Evolutionary conservation across 1,140 invertebrate genomes (phyloP).

Genomic region (Scaptomyza pallida): DNA sequence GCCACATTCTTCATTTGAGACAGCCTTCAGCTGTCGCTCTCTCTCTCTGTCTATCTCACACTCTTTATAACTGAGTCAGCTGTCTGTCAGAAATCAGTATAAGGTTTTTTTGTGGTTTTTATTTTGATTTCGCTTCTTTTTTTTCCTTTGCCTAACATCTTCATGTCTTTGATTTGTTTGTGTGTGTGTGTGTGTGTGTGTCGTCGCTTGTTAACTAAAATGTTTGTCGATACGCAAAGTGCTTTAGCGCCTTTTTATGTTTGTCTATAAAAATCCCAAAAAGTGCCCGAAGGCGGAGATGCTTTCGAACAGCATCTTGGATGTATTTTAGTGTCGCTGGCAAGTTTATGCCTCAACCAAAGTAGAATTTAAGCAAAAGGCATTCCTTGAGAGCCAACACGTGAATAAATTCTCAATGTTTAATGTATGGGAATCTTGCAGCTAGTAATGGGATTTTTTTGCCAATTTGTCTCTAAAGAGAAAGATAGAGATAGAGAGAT

Average conservation of each 20-base stretch:
- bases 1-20: constrained; percentile 14
- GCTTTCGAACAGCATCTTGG: background rate
- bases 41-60: background rate
- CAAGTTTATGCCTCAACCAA: constrained; percentile 10
- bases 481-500: constrained; percentile 7
- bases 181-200: background rate
- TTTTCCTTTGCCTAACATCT: background rate
- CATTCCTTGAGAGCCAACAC: constrained; percentile 1
- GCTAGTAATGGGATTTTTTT: background rate
- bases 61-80: background rate
- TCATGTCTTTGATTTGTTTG: constrained; percentile 14
- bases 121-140: constrained; percentile 32
- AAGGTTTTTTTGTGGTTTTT: constrained; percentile 64
- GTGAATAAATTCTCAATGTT: background rate
- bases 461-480: constrained; percentile 16
- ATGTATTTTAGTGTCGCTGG: background rate
- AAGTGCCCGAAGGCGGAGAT: background rate
- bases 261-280: constrained; percentile 54
- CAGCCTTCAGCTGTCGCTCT: constrained; percentile 6
- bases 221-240: constrained; percentile 60
- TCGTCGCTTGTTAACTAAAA: constrained; percentile 29
- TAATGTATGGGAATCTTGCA: background rate
- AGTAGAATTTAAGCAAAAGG: background rate
- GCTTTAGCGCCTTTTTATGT: constrained; percentile 53
- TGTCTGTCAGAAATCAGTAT: constrained; percentile 41